A percentile compares a stretch with the other conserved stretches of the same genome.
These are phyloP conservation scores for Mesopsocus fuscifrons DNA, from an alignment of 2,888 invertebrate genomes.

Conservation along the genomic window DNA sequence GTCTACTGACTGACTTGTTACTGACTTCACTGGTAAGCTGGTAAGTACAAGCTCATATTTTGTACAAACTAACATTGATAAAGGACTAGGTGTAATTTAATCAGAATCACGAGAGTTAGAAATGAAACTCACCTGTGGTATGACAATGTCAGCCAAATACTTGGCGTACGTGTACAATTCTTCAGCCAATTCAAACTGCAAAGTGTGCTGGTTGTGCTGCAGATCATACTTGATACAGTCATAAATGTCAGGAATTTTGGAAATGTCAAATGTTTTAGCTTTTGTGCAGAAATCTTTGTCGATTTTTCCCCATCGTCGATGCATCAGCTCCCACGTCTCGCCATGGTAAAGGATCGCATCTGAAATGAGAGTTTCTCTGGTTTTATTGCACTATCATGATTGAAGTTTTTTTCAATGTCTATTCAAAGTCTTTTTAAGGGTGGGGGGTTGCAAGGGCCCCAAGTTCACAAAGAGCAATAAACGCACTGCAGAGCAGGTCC, in stretches of 20 bases:
- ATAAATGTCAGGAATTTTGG: constrained; percentile 98
- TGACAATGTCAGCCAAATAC: constrained; percentile 94
- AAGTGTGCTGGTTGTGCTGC: constrained; percentile 90
- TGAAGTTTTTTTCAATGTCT: no score
- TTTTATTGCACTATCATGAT: constrained; percentile 4
- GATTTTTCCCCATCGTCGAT: constrained; percentile 91
- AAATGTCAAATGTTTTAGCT: constrained; percentile 85
- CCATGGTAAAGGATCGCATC: constrained; percentile 91
- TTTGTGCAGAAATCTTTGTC: constrained; percentile 96
- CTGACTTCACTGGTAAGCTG: no score
- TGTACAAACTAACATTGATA: no score
- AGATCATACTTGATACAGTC: constrained; percentile 98
- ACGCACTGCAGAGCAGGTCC: no score
- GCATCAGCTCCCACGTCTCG: constrained; percentile 98
- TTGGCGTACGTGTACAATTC: constrained; percentile 90
- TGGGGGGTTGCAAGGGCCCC: background rate
- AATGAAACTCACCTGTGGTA: constrained; percentile 71
- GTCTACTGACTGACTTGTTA: no score
- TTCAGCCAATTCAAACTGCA: constrained; percentile 83
- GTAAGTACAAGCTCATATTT: no score
- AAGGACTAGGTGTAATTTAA: no score
- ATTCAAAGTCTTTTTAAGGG: no score
- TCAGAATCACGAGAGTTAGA: no score
- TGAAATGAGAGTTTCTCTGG: background rate
- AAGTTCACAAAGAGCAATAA: no score